These are phyloP conservation scores for Parnassius glacialis DNA, from an alignment of 2,888 invertebrate genomes.

Conservation along the genomic window DNA sequence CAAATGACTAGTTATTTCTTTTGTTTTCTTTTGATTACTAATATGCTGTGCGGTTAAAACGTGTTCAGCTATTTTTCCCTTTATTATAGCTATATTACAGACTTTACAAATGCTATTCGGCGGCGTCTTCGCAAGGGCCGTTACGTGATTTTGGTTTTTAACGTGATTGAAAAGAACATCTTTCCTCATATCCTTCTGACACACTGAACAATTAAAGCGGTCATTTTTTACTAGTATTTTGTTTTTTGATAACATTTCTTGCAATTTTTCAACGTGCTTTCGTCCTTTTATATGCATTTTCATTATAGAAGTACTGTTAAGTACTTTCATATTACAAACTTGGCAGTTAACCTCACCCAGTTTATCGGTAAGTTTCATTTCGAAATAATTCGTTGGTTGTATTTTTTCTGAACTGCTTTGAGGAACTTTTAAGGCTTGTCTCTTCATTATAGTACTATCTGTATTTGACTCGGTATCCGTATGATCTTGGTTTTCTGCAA, in stretches of 20 bases:
- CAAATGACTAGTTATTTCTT: background rate
- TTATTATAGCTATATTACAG: background rate
- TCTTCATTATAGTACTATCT: background rate
- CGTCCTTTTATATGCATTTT: background rate
- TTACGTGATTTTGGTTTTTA: background rate
- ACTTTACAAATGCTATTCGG: background rate
- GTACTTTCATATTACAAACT: slow-evolving; percentile 12
- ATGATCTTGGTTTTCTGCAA: background rate
- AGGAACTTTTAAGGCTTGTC: background rate
- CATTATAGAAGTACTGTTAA: slow-evolving; percentile 2
- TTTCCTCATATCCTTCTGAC: background rate
- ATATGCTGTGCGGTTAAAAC: background rate
- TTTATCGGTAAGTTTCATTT: background rate
- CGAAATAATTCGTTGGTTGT: background rate
- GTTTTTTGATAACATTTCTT: slow-evolving; percentile 1
- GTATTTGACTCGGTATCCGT: background rate
- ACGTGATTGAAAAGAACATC: background rate
- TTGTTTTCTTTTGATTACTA: background rate
- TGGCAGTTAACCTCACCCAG: slow-evolving; percentile 1
- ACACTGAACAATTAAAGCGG: background rate
- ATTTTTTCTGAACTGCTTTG: background rate
- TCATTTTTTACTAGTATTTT: background rate
- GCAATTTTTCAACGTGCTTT: background rate
- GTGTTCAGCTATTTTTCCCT: background rate
- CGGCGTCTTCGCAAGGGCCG: background rate